Percentiles rank a stretch among this genome's conserved stretches.
Conservation (phyloP, 1,140 invertebrate genomes). For the Leptinotarsa lineolata region DNA sequence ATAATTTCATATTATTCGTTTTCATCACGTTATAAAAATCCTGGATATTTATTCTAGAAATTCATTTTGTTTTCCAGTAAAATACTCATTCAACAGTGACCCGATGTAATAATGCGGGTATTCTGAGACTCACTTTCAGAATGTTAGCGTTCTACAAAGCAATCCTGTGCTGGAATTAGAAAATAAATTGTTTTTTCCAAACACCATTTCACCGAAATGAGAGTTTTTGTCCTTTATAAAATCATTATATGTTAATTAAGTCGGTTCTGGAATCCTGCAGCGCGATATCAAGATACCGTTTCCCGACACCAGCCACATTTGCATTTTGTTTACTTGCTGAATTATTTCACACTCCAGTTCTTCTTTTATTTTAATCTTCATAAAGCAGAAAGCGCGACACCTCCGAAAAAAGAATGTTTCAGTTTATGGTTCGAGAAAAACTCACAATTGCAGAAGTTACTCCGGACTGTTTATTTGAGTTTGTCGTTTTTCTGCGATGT, state of each 20-base stretch:
- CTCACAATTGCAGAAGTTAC: background rate
- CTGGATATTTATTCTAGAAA: too few relatives aligned
- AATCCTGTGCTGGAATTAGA: too few relatives aligned
- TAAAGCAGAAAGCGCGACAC: background rate
- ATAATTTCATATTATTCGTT: too few relatives aligned
- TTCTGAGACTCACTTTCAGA: too few relatives aligned
- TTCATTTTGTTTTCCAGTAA: too few relatives aligned
- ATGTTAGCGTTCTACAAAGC: too few relatives aligned
- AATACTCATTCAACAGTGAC: too few relatives aligned
- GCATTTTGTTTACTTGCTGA: background rate
- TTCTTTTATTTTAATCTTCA: conserved; percentile 7
- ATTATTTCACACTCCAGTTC: conserved; percentile 8
- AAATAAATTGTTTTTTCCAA: too few relatives aligned
- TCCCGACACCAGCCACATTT: background rate
- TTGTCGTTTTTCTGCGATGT: background rate
- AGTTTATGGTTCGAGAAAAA: background rate
- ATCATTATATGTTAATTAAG: background rate
- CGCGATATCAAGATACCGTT: background rate
- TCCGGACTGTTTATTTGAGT: background rate
- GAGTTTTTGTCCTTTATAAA: too few relatives aligned
- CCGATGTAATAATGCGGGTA: too few relatives aligned
- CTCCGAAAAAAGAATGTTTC: background rate
- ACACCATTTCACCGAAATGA: too few relatives aligned
- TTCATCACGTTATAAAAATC: too few relatives aligned
- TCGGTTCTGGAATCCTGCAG: background rate